These are phyloP conservation scores for Andrena trimmerana DNA, from an alignment of 2,888 invertebrate species.

Conservation along the genomic window DNA sequence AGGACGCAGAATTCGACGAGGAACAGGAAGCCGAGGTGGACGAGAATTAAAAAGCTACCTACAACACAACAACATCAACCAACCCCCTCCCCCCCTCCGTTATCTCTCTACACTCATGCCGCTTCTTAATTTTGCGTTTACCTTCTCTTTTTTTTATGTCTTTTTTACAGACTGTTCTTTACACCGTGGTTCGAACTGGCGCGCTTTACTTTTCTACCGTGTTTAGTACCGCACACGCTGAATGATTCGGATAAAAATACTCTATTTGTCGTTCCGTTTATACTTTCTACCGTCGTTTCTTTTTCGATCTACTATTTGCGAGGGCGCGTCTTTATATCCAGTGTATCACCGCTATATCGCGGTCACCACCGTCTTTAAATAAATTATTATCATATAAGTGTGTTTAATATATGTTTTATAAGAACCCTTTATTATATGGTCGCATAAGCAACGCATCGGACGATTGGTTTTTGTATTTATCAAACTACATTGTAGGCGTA, in stretches of 20 bases:
- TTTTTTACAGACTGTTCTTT: conserved; percentile 78
- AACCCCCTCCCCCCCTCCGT: conserved; percentile 20
- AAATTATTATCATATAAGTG: conserved; percentile 80
- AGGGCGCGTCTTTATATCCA: conserved; percentile 74
- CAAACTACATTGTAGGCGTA: conserved; percentile 40
- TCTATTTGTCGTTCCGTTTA: conserved; percentile 36
- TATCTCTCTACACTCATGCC: conserved; percentile 55
- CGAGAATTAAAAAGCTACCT: conserved; percentile 85
- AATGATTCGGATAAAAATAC: conserved; percentile 24
- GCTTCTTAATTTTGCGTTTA: conserved; percentile 69
- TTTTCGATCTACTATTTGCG: conserved; percentile 52
- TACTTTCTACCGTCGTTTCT: conserved; percentile 42
- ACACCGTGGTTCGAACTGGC: conserved; percentile 79
- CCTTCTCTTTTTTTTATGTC: conserved; percentile 61
- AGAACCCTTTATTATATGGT: conserved; percentile 40
- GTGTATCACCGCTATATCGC: conserved; percentile 73
- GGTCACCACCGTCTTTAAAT: conserved; percentile 78
- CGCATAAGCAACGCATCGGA: conserved; percentile 13
- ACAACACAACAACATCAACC: conserved; percentile 17
- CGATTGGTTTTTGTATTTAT: conserved; percentile 40
- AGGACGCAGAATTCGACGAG: conserved; percentile 93
- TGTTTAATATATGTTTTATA: conserved; percentile 46
- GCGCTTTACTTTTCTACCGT: conserved; percentile 55
- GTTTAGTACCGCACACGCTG: conserved; percentile 44
- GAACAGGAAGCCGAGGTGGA: conserved; percentile 91